Base-by-base conservation (phyloP, 1,140 invertebrate species). In the Saxidomus purpurata region DNA sequence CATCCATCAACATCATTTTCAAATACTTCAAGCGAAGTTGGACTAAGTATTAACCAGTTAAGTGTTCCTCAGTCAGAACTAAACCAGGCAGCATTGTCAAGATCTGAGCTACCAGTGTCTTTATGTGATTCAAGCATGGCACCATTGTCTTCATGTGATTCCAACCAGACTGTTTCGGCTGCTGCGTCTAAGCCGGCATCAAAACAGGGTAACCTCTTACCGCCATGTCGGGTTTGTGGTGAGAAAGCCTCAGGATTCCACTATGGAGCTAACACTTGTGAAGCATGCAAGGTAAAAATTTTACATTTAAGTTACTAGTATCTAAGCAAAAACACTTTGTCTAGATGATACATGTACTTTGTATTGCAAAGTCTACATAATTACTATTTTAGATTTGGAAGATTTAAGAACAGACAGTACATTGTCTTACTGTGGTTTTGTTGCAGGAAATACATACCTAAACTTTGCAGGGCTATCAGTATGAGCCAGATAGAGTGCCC, bases 231-330 rank as follows among this genome's bases (percentile, higher is more conserved):
- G 77, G 95, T 97, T 11, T 97, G 96, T 92, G 95, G 95, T n/a
- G 96, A 96, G 67, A 95, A 94, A 36, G 96, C 96, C 17, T 95
- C 95, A 4, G 96, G 96, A 9, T 94, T 96, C 36, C 96, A 97
- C 91, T 97, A 96, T 91, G 96, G 96, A 19, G 96, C 95, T 2
- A 95, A 96, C 80, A 96, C 96, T 0, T 96, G 96, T 90, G 96
- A 96, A 88, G 96, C 96, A 4, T 96, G 96, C 91, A 96, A 96
- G 93, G 96, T 95, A 81, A 90, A 89, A 63, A 19, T 19, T 74
- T 43, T n/a, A n/a, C n/a, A n/a, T n/a, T n/a, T n/a, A n/a, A n/a
- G n/a, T n/a, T n/a, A n/a, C n/a, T n/a, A n/a, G n/a, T n/a, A n/a
- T n/a, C n/a, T n/a, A n/a, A n/a, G n/a, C n/a, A n/a, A n/a, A n/a